Evolutionary conservation across 2,797 vertebrate genomes (phyloP), one percentile per base, ranked within the genome.

Genomic region (Ataeniobius toweri): DNA sequence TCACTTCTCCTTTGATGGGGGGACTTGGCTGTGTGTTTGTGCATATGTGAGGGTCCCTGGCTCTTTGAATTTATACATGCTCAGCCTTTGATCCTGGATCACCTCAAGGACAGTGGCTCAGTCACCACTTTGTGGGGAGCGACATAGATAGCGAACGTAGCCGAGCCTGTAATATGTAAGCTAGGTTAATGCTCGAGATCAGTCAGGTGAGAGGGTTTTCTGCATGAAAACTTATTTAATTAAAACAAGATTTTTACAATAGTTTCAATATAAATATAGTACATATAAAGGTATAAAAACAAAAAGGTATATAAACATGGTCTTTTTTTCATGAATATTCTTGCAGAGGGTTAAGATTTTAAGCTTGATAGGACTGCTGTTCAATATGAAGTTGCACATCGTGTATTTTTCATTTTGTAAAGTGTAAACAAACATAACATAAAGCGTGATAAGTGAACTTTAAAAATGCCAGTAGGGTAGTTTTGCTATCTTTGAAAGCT

Each of bases 71-170:
- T 84, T 51, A 39, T 70, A 79, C 59, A 44, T 16, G 50, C 79
- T 24, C 78, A 81, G 78, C 67, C 82, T 88, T 85, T 90, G 80
- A 86, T 85, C 84, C 85, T 9, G 74, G 74, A 87, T 85, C 85
- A 89, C 85, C 86, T 88, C 76, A 79, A 88, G 86, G 79, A 86
- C 69, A 78, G 80, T 73, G 71, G 79, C 85, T 91, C 79, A 84
- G 76, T 75, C 79, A 44, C 26, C 14, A n/a, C 71, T 75, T 55
- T 41, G 46, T 75, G 74, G 72, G 75, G 26, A 73, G 73, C 16
- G 81, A 77, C 71, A 8, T 51, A 67, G 77, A 79, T 48, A 58
- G n/a, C 18, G 31, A 73, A 50, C 46, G 5, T 28, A 46, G 59
- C 58, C 7, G 8, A 16, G 75, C 53, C 44, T 20, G 67, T 16